Conservation (phyloP, 2,888 invertebrate species). For the Gibbula magus region DNA sequence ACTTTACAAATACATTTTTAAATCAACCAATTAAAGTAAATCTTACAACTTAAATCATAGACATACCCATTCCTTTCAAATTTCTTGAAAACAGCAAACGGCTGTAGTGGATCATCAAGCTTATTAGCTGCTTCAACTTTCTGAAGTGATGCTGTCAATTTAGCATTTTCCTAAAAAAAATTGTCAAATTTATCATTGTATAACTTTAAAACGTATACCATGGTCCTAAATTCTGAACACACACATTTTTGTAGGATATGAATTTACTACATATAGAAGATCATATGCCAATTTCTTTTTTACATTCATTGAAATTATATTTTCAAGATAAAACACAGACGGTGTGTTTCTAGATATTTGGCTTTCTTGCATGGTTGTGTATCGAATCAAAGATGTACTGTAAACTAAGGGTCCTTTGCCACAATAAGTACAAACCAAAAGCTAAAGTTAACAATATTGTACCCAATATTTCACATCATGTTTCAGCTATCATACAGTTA, state of each 20-base stretch:
- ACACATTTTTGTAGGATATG: background rate
- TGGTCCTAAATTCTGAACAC: background rate
- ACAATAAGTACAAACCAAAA: no score
- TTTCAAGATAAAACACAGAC: no score
- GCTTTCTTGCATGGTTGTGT: no score
- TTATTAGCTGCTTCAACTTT: conserved; percentile 68
- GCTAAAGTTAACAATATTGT: no score
- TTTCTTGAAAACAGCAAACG: conserved; percentile 80
- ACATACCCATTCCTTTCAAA: conserved; percentile 79
- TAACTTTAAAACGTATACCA: background rate
- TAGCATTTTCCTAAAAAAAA: conserved; percentile 62
- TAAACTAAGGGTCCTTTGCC: no score
- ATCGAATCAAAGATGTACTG: no score
- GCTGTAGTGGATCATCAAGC: conserved; percentile 77
- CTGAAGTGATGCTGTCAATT: conserved; percentile 50
- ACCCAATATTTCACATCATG: no score
- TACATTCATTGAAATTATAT: no score
- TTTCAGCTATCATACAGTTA: background rate
- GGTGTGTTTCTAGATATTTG: no score
- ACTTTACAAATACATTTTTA: background rate
- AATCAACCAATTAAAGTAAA: conserved; percentile 30
- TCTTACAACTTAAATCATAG: background rate
- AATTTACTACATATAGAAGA: background rate
- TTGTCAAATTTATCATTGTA: background rate
- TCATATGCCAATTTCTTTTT: no score